phyloP scores from a whole-genome alignment of 2,797 vertebrate species.

The Zalophus californianus region DNA sequence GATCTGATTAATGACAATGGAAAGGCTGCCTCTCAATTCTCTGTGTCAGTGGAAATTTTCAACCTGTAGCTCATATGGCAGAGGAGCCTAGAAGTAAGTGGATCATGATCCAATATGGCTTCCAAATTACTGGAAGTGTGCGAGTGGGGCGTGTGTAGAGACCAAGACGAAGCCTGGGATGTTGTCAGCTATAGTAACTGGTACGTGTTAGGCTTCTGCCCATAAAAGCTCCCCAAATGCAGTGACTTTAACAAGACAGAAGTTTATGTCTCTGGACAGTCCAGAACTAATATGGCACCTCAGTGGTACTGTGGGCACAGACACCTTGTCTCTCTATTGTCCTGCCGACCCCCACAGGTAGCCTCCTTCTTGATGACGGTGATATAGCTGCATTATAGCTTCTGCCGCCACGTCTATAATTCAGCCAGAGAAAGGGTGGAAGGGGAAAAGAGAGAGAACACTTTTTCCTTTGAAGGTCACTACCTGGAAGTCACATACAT shows the following conservation, averaged over 20 bases:
- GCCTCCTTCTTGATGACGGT: rapidly evolving
- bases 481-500: rapidly evolving
- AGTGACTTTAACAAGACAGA: neutral
- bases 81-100: neutral
- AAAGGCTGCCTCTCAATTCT: neutral
- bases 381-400: neutral
- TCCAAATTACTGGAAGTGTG: no score
- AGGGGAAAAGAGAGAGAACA: no score
- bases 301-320: neutral
- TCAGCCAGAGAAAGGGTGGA: neutral
- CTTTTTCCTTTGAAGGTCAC: neutral
- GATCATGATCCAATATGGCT: neutral
- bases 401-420: neutral
- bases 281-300: neutral
- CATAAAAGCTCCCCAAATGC: neutral
- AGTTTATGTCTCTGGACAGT: neutral
- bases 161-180: rapidly evolving
- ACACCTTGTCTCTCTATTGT: neutral
- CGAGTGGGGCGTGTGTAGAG: neutral
- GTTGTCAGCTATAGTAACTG: rapidly evolving
- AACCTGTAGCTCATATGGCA: no score
- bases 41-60: neutral
- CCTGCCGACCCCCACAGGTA: neutral
- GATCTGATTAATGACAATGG: neutral
- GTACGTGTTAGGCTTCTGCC: neutral